Base-by-base conservation (phyloP, 2,888 invertebrate species). In the Cremastobaeus sp. region DNA sequence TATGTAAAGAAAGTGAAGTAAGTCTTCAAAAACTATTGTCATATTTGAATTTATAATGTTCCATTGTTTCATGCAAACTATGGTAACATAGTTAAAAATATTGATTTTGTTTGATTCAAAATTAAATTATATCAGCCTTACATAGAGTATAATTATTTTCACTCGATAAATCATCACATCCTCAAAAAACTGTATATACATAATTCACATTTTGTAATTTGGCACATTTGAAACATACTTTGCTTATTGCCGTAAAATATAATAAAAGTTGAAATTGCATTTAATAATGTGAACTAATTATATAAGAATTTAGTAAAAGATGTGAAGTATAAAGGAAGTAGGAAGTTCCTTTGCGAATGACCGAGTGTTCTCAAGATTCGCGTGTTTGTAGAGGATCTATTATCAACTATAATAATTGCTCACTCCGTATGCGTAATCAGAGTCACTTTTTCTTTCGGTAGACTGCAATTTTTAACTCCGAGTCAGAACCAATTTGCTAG, bases 1-100 rank as follows among this genome's bases (percentile, higher is more conserved):
- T 87, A 89, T 21, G 89, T 93, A 0, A 89, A 89, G 47, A 89
- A 88, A 28, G 78, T 92, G 45, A 91, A 90, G 91, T 91, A 84
- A 88, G 88, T 83, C 6, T 32, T 3, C 1, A 12, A 17, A 20
- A 20, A 41, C 3, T 41, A 20, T 41, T 21, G 21, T 21, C 5
- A 21, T 35, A 11, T 35, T 2, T 35, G 35, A 5, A 35, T 12
- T 3, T 35, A 35, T 11, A 37, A 17, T 34, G n/a, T n/a, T n/a
- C n/a, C n/a, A n/a, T n/a, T n/a, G n/a, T n/a, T n/a, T n/a, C n/a
- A n/a, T n/a, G n/a, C n/a, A n/a, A n/a, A n/a, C n/a, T n/a, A n/a
- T n/a, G n/a, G n/a, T n/a, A n/a, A n/a, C n/a, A n/a, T n/a, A n/a
- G n/a, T n/a, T n/a, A n/a, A n/a, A n/a, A n/a, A n/a, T n/a, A n/a